Evolutionary conservation across 2,888 invertebrate genomes (phyloP).

Genomic region (Andrena praecox): DNA sequence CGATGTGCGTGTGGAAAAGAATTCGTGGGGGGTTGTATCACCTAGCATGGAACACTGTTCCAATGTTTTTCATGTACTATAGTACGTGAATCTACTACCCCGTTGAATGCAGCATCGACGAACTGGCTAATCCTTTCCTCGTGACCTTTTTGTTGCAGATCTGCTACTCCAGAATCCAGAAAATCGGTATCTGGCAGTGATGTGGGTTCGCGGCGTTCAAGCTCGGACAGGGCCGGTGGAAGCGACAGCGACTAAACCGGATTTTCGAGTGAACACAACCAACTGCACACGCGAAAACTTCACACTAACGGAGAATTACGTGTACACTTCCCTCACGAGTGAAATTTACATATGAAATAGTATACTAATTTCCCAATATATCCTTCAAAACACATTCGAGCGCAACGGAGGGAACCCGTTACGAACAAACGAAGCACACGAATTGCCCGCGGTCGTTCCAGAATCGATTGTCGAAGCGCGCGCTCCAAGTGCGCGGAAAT

Average conservation of each 20-base stretch:
- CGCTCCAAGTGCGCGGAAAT: not conserved
- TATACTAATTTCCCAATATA: slow-evolving; percentile 7
- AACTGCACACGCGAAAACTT: not conserved
- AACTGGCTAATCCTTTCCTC: too few species aligned
- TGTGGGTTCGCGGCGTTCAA: slow-evolving; percentile 78
- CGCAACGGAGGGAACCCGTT: not conserved
- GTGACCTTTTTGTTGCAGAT: slow-evolving; percentile 69
- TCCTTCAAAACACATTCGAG: slow-evolving; percentile 2
- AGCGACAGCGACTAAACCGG: slow-evolving; percentile 68
- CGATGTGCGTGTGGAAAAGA: too few species aligned
- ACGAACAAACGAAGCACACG: not conserved
- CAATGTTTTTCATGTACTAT: too few species aligned
- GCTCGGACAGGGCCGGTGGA: slow-evolving; percentile 71
- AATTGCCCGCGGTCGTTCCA: not conserved
- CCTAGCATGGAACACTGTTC: too few species aligned
- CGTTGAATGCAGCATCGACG: not conserved
- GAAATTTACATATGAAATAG: slow-evolving; percentile 32
- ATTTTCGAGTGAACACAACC: not conserved
- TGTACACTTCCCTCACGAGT: slow-evolving; percentile 45
- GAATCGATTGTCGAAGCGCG: not conserved
- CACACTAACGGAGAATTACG: slow-evolving; percentile 7
- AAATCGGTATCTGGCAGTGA: slow-evolving; percentile 88
- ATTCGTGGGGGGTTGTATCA: too few species aligned
- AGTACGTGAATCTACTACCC: not conserved
- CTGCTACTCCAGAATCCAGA: slow-evolving; percentile 87